A percentile compares a stretch with the other conserved stretches of the same genome.
phyloP scores from a whole-genome alignment of 2,888 invertebrate species.

The Rugalucina vietnamica region DNA sequence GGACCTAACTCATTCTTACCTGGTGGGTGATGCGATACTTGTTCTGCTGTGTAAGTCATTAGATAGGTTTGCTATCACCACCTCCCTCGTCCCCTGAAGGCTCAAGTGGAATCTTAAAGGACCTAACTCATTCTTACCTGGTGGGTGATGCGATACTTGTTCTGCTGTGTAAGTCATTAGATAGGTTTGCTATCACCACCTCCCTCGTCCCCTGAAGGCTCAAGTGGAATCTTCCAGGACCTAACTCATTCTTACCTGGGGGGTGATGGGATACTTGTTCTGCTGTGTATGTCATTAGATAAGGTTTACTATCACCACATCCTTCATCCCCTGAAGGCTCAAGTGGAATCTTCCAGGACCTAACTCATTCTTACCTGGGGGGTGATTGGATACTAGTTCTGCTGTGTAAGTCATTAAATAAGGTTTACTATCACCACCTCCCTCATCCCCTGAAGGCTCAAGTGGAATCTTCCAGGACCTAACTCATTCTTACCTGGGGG shows the following conservation, averaged over 20 bases:
- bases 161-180: conserved; percentile 83
- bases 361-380: conserved; percentile 85
- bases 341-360: conserved; percentile 84
- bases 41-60: no score
- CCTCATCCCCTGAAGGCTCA: conserved; percentile 21
- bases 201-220: conserved; percentile 22
- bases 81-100: no score
- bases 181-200: conserved; percentile 38
- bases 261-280: conserved; percentile 86
- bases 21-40: no score
- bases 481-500: conserved; percentile 84
- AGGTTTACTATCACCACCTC: conserved; percentile 32
- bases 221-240: conserved; percentile 84
- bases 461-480: conserved; percentile 84
- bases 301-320: conserved; percentile 30
- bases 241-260: conserved; percentile 84
- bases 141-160: conserved; percentile 86
- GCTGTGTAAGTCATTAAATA: conserved; percentile 81
- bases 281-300: conserved; percentile 82
- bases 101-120: conserved; percentile 83
- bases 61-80: no score
- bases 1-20: no score
- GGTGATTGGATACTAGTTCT: conserved; percentile 86
- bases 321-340: conserved; percentile 25
- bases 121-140: conserved; percentile 85